Percentiles rank a stretch among this genome's conserved stretches.
phyloP scores from a whole-genome alignment of 2,888 invertebrate species.

The Acholoe squamosa region DNA sequence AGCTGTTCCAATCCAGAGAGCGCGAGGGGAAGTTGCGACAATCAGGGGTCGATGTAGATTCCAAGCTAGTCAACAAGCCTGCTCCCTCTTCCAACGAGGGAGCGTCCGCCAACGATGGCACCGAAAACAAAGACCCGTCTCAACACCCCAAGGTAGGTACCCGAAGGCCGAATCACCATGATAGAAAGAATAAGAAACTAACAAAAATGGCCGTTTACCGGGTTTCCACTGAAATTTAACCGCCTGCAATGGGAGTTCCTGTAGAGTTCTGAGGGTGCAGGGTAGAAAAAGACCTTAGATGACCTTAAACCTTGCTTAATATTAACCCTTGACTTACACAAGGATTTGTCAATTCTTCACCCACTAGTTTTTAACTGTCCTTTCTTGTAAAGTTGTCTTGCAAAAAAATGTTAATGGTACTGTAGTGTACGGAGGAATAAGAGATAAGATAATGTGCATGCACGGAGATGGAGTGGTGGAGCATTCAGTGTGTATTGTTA shows the following conservation, averaged over 20 bases:
- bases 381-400: no score
- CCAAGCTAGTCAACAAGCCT: constrained; percentile 68
- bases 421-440: no score
- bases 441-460: no score
- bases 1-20: constrained; percentile 81
- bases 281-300: neutral
- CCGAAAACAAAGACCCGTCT: constrained; percentile 71
- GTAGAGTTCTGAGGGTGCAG: neutral
- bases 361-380: no score
- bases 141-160: constrained; percentile 75
- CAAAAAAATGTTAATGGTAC: no score
- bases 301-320: neutral
- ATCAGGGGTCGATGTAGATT: constrained; percentile 79
- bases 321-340: neutral
- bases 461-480: neutral
- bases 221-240: no score
- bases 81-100: constrained; percentile 38
- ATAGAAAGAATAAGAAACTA: no score
- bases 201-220: no score
- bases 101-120: constrained; percentile 71
- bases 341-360: no score
- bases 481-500: neutral
- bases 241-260: no score
- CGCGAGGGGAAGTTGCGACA: constrained; percentile 81
- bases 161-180: neutral